Percentiles rank a stretch among this genome's conserved stretches.
These are phyloP conservation scores for Brachionus rotundiformis DNA, from an alignment of 1,140 invertebrate species.

Conservation along the genomic window DNA sequence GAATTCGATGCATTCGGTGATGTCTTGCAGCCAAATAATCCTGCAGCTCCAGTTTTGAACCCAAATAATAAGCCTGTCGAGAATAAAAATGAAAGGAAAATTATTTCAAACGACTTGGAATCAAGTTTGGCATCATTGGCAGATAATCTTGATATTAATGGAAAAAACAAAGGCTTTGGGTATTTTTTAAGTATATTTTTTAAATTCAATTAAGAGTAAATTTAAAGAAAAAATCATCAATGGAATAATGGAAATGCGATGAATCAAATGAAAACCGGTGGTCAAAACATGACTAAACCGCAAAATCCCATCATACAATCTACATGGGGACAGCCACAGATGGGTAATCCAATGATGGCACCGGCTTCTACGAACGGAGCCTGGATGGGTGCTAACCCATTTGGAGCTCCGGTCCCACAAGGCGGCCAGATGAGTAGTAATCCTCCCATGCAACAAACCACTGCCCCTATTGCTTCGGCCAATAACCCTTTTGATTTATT, in stretches of 20 bases:
- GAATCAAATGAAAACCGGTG: slow-evolving; percentile 24
- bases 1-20: slow-evolving; percentile 49
- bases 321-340: not conserved
- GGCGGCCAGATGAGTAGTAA: not conserved
- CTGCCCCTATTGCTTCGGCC: not conserved
- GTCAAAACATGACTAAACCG: not conserved
- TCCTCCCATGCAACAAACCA: not conserved
- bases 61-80: not conserved
- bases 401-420: slow-evolving; percentile 9
- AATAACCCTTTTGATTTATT: slow-evolving; percentile 36
- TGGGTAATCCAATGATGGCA: not conserved
- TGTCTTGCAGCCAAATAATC: slow-evolving; percentile 41
- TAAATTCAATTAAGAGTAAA: not conserved
- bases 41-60: slow-evolving; percentile 9
- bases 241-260: not conserved
- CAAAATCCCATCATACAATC: not conserved
- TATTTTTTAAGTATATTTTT: not conserved
- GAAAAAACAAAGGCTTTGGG: slow-evolving; percentile 41
- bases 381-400: slow-evolving; percentile 1
- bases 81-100: slow-evolving; percentile 7
- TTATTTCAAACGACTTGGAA: slow-evolving; percentile 47
- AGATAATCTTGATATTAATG: slow-evolving; percentile 43
- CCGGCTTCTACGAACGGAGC: not conserved
- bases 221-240: slow-evolving; percentile 28
- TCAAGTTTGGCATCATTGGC: slow-evolving; percentile 51